Evolutionary conservation across 2,888 invertebrate genomes (phyloP), one percentile per base, ranked within the genome.

Genomic region (Matsumyia berberina): DNA sequence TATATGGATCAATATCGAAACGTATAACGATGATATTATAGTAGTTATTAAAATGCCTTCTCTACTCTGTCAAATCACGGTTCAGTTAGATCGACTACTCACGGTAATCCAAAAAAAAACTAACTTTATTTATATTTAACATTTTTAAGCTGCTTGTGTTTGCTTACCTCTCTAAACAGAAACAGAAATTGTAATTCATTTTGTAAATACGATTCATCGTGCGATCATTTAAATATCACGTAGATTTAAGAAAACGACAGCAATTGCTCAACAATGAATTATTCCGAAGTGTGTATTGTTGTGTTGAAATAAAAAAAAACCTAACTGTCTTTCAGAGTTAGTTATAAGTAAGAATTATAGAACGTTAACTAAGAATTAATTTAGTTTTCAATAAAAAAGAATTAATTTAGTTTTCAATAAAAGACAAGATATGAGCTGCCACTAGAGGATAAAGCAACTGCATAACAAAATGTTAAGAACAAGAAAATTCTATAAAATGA

Each of bases 161-260:
- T 24, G 24, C 24, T 24, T 24, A 55, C 29, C 53, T 53, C 53
- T 53, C 39, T 17, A 24, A 60, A 53, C 24, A 42, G 58, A 39
- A 12, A 42, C 5, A 17, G 15, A 29, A 67, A 44, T n/a, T n/a
- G 8, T 19, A 42, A 58, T 29, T 66, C 66, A 66, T 58, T 70
- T 72, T 82, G 82, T 82, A 82, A 77, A 82, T 81, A 81, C 24
- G 9, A 42, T 66, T 77, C 82, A 82, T 60, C 12, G 15, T 44
- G 15, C 57, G 33, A 78, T 70, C 69, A 76, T 62, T 55, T 62
- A 29, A n/a, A 37, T 62, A 66, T 37, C 46, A 76, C 24, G 15
- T 72, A 72, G 42, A 9, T 29, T 62, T 11, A 42, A 66, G 17
- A 24, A 42, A 53, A 57, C 11, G 49, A 55, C 19, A 64, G 15